A percentile compares a stretch with the other conserved stretches of the same genome.
Conservation (phyloP, 2,113 vertebrate species). For the Nematolebias whitei region DNA sequence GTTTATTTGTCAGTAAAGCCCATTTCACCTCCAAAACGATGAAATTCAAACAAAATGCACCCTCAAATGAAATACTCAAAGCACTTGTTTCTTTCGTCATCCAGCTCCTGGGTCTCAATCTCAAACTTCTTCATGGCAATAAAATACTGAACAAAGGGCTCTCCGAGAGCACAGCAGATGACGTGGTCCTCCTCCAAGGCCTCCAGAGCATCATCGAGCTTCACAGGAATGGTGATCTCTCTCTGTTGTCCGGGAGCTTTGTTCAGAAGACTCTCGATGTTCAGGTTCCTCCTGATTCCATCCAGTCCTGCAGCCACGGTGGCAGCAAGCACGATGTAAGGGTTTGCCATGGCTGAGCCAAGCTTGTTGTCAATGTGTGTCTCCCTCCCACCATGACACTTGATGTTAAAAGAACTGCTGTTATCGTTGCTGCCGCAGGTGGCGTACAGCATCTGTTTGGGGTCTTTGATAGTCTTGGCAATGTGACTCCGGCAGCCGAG, state of each 20-base stretch:
- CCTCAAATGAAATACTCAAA: conserved; percentile 93
- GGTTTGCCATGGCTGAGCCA: conserved; percentile 90
- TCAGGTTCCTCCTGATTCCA: conserved; percentile 82
- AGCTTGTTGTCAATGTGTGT: conserved; percentile 88
- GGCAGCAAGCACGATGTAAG: conserved; percentile 89
- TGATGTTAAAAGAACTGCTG: conserved; percentile 89
- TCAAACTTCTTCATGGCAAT: conserved; percentile 92
- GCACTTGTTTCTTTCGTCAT: conserved; percentile 90
- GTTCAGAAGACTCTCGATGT: conserved; percentile 56
- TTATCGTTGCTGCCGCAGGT: conserved; percentile 90
- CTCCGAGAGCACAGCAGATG: conserved; percentile 84
- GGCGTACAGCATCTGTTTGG: conserved; percentile 80
- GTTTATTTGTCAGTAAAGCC: conserved; percentile 3
- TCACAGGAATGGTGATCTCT: conserved; percentile 82
- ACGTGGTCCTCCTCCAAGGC: conserved; percentile 83
- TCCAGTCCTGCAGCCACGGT: conserved; percentile 91
- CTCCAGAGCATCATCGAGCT: conserved; percentile 88
- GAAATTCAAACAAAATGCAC: background rate
- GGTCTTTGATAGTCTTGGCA: conserved; percentile 82
- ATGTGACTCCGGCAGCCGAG: conserved; percentile 84
- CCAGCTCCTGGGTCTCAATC: conserved; percentile 89
- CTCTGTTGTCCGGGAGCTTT: conserved; percentile 72
- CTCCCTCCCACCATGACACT: conserved; percentile 85
- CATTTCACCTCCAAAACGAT: background rate
- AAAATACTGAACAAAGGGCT: conserved; percentile 90